Conservation (phyloP, 2,797 vertebrate genomes). For the Chaenodraco wilsoni region DNA sequence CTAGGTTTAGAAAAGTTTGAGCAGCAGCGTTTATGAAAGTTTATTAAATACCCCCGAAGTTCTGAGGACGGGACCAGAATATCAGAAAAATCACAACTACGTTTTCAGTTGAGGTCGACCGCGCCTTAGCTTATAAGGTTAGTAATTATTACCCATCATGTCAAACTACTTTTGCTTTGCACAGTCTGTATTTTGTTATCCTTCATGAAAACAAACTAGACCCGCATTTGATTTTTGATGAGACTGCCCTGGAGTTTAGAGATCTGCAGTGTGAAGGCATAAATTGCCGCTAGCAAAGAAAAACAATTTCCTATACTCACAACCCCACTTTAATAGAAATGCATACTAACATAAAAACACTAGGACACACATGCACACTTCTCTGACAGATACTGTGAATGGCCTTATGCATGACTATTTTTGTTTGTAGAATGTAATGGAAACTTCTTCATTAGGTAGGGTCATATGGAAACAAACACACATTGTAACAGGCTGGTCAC, state of each 20-base stretch:
- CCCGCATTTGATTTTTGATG: conserved; percentile 52
- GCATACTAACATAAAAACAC: conserved; percentile 22
- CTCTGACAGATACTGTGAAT: conserved; percentile 17
- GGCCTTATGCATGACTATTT: conserved; percentile 16
- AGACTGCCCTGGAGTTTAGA: conserved; percentile 28
- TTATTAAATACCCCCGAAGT: conserved; percentile 39
- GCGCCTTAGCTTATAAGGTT: conserved; percentile 27
- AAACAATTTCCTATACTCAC: conserved; percentile 44
- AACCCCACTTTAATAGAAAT: conserved; percentile 18
- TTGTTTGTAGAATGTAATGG: conserved; percentile 3
- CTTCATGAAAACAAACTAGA: conserved; percentile 58
- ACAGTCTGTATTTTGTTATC: conserved; percentile 34
- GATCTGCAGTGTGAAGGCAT: conserved; percentile 25
- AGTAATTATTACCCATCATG: conserved; percentile 35
- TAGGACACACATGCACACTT: conserved; percentile 18
- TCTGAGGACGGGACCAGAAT: conserved; percentile 25
- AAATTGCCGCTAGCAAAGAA: conserved; percentile 35
- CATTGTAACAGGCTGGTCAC: background rate
- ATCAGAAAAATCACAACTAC: conserved; percentile 12
- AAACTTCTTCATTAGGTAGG: conserved; percentile 3
- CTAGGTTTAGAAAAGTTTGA: conserved; percentile 39
- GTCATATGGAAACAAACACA: background rate
- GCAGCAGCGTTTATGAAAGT: conserved; percentile 34
- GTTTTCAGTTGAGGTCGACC: conserved; percentile 30
- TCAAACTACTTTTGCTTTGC: conserved; percentile 36